A percentile compares a stretch with the other conserved stretches of the same genome.
Conservation (phyloP, 1,140 invertebrate species). For the Ostrea denselamellosa region DNA sequence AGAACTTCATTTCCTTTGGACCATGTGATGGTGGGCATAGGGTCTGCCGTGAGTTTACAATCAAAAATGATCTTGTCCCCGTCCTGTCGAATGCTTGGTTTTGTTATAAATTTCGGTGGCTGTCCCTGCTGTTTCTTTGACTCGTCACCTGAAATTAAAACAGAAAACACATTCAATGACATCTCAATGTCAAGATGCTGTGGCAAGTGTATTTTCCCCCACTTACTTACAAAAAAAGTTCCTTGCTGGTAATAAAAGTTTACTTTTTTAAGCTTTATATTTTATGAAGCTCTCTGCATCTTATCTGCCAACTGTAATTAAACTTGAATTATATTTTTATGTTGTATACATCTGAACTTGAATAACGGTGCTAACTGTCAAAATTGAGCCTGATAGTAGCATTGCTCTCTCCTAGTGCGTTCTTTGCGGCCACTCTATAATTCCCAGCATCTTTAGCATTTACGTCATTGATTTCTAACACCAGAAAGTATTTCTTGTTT, state of each 20-base stretch:
- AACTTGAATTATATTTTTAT: background rate
- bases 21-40: slow-evolving; percentile 94
- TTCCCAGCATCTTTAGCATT: slow-evolving; percentile 97
- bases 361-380: slow-evolving; percentile 45
- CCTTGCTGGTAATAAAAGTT: too few species aligned
- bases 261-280: too few species aligned
- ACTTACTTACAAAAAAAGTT: too few species aligned
- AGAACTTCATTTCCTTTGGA: slow-evolving; percentile 93
- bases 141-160: slow-evolving; percentile 52
- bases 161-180: background rate
- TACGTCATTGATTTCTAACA: slow-evolving; percentile 95
- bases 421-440: slow-evolving; percentile 99
- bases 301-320: too few species aligned
- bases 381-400: slow-evolving; percentile 98
- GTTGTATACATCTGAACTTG: background rate
- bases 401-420: slow-evolving; percentile 98
- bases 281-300: too few species aligned
- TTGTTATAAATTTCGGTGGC: slow-evolving; percentile 96
- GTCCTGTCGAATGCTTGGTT: slow-evolving; percentile 93
- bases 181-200: too few species aligned
- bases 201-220: too few species aligned
- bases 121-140: slow-evolving; percentile 82
- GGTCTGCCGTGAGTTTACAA: slow-evolving; percentile 96
- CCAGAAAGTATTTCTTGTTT: slow-evolving; percentile 91
- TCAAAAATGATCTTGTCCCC: slow-evolving; percentile 94